Percentiles rank a stretch among this genome's conserved stretches.
Evolutionary conservation across 2,113 vertebrate genomes (phyloP).

Genomic region (Acrocephalus arundinaceus): DNA sequence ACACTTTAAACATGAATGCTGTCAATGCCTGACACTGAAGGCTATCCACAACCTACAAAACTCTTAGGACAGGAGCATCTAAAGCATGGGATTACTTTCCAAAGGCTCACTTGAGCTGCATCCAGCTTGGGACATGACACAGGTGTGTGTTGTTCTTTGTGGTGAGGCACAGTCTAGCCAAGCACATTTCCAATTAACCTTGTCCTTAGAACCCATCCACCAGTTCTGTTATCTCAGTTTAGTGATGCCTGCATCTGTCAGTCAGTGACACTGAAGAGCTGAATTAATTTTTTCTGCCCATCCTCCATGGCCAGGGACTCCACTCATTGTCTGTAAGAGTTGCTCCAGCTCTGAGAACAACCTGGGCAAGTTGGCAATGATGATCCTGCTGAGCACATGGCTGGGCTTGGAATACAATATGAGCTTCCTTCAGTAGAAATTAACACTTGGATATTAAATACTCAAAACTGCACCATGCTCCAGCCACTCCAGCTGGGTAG

Average conservation of each 20-base stretch:
- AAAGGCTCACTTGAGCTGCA: not conserved
- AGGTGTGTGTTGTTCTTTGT: not conserved
- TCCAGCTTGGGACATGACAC: not conserved
- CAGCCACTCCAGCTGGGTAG: not conserved
- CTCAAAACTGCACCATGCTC: not conserved
- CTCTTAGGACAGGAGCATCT: not conserved
- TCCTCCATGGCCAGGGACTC: not conserved
- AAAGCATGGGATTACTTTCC: not conserved
- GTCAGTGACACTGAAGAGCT: not conserved
- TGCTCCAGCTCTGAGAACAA: not conserved
- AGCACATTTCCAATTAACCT: not conserved
- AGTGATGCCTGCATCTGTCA: not conserved
- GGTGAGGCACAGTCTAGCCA: not conserved
- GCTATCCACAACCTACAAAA: not conserved
- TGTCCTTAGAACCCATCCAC: not conserved
- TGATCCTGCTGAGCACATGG: not conserved
- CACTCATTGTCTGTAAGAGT: not conserved
- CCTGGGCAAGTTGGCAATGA: not conserved
- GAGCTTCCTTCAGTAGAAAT: not conserved
- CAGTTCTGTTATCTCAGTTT: not conserved
- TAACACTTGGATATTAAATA: conserved; percentile 20
- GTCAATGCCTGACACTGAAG: not conserved
- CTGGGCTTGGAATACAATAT: not conserved
- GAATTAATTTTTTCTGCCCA: not conserved
- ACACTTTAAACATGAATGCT: not conserved